These are phyloP conservation scores for Plodia interpunctella DNA, from an alignment of 1,140 invertebrate genomes.

Conservation along the genomic window DNA sequence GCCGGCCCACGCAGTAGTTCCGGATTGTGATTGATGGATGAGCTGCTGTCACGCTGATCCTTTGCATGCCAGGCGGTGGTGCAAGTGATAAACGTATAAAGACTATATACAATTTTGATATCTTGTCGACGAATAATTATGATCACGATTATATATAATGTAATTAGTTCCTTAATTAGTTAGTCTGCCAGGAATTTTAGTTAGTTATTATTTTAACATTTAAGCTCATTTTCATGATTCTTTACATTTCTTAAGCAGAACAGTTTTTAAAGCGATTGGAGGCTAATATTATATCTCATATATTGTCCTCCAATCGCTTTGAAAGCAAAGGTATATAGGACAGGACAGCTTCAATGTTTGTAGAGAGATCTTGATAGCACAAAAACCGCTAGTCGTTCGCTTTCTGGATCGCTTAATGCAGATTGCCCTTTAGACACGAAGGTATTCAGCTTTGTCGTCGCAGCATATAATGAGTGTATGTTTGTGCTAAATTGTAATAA, in stretches of 20 bases:
- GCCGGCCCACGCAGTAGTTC: slow-evolving; percentile 40
- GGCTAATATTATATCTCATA: too few species aligned
- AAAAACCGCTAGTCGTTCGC: neutral
- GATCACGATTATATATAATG: too few species aligned
- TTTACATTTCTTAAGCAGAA: too few species aligned
- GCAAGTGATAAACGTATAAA: neutral
- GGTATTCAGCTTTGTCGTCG: slow-evolving; percentile 43
- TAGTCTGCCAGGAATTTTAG: too few species aligned
- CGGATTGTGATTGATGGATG: slow-evolving; percentile 57
- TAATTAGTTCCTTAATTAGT: too few species aligned
- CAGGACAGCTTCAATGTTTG: too few species aligned
- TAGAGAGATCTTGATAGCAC: neutral
- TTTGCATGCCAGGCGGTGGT: slow-evolving; percentile 22
- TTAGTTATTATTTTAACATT: too few species aligned
- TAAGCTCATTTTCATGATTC: too few species aligned
- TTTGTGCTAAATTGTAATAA: slow-evolving; percentile 35
- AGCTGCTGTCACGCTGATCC: slow-evolving; percentile 28
- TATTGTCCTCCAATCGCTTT: too few species aligned
- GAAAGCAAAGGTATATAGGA: too few species aligned
- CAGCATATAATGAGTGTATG: slow-evolving; percentile 38
- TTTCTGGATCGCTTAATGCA: neutral
- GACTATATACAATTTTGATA: neutral
- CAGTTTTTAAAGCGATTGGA: too few species aligned
- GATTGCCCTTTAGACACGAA: slow-evolving; percentile 49
- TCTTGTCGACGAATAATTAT: too few species aligned